Base-by-base conservation (phyloP, 1,140 invertebrate species). In the Pogonus chalceus region DNA sequence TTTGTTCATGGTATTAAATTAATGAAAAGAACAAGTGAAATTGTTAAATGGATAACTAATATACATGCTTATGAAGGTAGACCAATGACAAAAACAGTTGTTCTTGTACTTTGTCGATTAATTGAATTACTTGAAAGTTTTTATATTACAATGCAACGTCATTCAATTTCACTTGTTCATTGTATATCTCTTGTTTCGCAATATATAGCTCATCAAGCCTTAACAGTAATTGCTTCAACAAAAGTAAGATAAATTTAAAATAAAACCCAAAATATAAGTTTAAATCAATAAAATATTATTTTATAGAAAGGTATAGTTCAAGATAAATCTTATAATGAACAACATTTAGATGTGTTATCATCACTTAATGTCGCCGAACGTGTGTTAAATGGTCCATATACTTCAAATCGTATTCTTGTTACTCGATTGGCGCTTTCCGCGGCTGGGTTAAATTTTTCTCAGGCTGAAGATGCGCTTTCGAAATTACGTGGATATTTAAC, bases 51-150 rank as follows among this genome's bases (percentile, higher is more conserved):
- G 52, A 70, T 92, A n/a, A 84, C 90, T 52, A 93, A 91, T 73
- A 71, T 93, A 35, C 90, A 95, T 68, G 79, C 85, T 1, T 72
- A 77, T 10, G 72, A 90, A 26, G 77, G 80, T 35, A 80, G 83
- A 63, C 85, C 91, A 16, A 83, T 96, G 72, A 83, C 82, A 1
- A 88, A 90, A 68, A 82, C 79, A 21, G 79, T 83, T 31, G 80
- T 92, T 2, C 74, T 87, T 35, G 76, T 79, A 16, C 70, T 96
- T 23, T 95, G 90, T 72, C 79, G 82, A 65, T 71, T 94, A 10
- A 76, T 92, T 24, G 90, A 95, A 70, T 70, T 91, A 10, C 71
- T 95, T 7, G 92, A 92, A 72, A 79, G 80, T 14, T 77, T 93
- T 59, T 79, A 87, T 67, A 77, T 78, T 55, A 79, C 68, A 10